Conservation (phyloP, 2,888 invertebrate genomes). For the Ptilodon capucinus region DNA sequence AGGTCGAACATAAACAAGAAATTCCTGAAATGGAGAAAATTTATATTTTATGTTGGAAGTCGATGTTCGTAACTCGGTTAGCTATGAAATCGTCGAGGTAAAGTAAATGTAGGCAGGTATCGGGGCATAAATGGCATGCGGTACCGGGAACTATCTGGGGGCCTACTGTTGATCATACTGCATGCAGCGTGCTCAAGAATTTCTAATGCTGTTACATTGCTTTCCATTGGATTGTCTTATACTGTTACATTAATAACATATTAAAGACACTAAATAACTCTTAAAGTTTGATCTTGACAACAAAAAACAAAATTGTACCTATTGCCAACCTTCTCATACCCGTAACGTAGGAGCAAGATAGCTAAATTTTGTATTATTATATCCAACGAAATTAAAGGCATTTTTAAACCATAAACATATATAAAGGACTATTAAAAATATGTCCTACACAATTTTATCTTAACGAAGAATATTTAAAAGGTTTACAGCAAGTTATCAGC, state of each 20-base stretch:
- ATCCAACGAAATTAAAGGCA: too few relatives aligned
- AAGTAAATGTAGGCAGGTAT: conserved; percentile 21
- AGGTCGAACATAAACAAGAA: conserved; percentile 10
- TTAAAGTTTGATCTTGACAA: too few relatives aligned
- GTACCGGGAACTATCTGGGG: conserved; percentile 16
- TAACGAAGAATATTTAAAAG: background rate
- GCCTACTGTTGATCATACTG: conserved; percentile 13
- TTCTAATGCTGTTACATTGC: conserved; percentile 48
- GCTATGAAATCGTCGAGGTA: conserved; percentile 21
- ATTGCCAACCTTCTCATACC: too few relatives aligned
- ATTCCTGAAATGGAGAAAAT: conserved; percentile 26
- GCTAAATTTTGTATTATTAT: too few relatives aligned
- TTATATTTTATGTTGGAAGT: conserved; percentile 12
- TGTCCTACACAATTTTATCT: background rate
- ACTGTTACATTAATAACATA: too few relatives aligned
- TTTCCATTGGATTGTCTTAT: conserved; percentile 51
- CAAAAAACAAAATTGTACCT: too few relatives aligned
- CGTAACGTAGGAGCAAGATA: too few relatives aligned
- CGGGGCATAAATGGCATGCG: conserved; percentile 26
- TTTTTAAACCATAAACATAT: too few relatives aligned
- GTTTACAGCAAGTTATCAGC: background rate
- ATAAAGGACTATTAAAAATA: background rate
- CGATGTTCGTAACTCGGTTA: conserved; percentile 16
- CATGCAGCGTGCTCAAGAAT: conserved; percentile 67
- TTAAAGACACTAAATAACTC: too few relatives aligned